Conservation (phyloP, 2,797 vertebrate species). For the Gallinago stenura region DNA sequence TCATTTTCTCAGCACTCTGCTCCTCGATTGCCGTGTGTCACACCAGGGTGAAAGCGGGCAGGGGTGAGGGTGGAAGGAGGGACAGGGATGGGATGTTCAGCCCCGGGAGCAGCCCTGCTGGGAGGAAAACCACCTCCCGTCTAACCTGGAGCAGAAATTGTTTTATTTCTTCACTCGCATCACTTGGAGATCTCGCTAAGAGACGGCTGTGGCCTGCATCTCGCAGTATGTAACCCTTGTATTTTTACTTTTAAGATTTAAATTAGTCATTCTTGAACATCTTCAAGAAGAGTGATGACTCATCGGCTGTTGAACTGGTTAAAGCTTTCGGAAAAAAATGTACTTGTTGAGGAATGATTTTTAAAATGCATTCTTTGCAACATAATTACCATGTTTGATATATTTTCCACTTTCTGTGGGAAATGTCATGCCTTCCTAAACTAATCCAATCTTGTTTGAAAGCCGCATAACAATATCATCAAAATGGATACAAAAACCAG, state of each 20-base stretch:
- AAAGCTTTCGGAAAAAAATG: neutral
- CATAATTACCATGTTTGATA: neutral
- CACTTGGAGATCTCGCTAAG: neutral
- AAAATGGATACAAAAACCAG: neutral
- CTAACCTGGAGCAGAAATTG: rapidly evolving
- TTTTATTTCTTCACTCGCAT: neutral
- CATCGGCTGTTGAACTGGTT: neutral
- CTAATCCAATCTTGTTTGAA: neutral
- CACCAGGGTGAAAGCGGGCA: rapidly evolving
- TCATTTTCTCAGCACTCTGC: rapidly evolving
- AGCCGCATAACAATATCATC: neutral
- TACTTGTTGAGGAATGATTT: neutral
- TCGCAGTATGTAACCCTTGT: neutral
- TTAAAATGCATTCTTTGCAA: neutral
- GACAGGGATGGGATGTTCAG: neutral
- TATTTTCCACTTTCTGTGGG: neutral
- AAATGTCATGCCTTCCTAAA: neutral
- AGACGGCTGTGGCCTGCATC: neutral
- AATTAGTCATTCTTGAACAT: constrained; percentile 20
- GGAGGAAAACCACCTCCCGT: rapidly evolving
- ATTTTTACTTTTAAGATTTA: neutral
- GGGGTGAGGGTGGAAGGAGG: rapidly evolving
- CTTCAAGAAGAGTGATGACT: neutral
- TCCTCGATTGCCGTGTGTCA: rapidly evolving
- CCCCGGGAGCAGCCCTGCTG: neutral